Base-by-base conservation (phyloP, 2,888 invertebrate genomes). In the Globia sparganii region DNA sequence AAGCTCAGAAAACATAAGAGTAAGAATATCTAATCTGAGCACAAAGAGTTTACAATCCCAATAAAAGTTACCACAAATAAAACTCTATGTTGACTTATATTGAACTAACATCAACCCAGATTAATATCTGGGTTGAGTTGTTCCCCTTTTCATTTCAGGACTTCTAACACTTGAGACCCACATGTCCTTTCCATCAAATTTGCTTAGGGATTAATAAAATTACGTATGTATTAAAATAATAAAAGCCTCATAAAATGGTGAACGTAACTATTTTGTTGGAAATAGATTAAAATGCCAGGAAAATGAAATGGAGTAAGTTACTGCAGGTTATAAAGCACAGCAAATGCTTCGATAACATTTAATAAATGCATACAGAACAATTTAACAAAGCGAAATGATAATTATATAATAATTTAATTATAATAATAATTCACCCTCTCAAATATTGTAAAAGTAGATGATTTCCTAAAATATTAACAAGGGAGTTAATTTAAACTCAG, bases 151-250 rank as follows among this genome's bases (percentile, higher is more conserved):
- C 21, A 53, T 67, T 53, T 69, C 11, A 40, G 1, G 13, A 31
- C 18, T 34, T 13, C 28, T 58, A 46, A n/a, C 34, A 59, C 31
- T 72, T 56, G 0, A 70, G 13, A 13, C 15, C 13, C 43, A 34
- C 40, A 67, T 18, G 25, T 34, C 13, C 18, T 49, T 65, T 68
- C 18, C 15, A 72, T 68, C 28, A 69, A 4, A 65, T 65, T 77
- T 61, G 25, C 40, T 72, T 28, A 18, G 34, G 28, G 65, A 83
- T 72, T 56, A 18, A 72, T 83, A 77, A 69, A 72, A 61, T 65
- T 15, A 59, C 37, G 62, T 61, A 21, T 65, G 2, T 49, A 73
- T 58, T 79, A 4, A 71, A 68, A 59, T 76, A 53, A 68, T 58
- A 21, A 58, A 75, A 75, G 21, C 56, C n/a, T 62, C 40, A 56